Percentiles rank a stretch among this genome's conserved stretches.
Evolutionary conservation across 2,113 vertebrate species (phyloP).

Genomic region (Patagioenas fasciata): DNA sequence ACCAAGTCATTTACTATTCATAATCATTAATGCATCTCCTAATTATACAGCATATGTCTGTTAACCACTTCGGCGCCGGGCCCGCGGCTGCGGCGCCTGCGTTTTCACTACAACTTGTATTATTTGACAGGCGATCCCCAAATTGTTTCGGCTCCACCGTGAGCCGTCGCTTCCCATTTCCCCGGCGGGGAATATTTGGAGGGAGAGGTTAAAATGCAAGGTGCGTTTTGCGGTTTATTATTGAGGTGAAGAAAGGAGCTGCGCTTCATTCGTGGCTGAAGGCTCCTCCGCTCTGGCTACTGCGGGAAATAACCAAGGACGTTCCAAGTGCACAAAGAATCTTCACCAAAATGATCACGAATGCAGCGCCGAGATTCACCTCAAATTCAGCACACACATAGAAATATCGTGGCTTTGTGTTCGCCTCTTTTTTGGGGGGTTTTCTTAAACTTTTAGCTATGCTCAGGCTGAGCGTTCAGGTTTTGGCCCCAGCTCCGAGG

Average conservation of each 20-base stretch:
- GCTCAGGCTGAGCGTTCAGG: rapidly evolving
- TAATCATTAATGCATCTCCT: slow-evolving; percentile 87
- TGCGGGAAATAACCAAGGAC: neutral
- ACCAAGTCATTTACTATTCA: slow-evolving; percentile 81
- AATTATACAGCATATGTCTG: slow-evolving; percentile 86
- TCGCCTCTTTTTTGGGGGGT: neutral
- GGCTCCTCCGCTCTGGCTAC: neutral
- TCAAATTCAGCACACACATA: rapidly evolving
- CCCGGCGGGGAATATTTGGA: neutral
- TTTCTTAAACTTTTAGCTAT: neutral
- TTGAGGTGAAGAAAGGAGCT: neutral
- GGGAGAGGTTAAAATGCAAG: neutral
- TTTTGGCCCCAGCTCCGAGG: rapidly evolving
- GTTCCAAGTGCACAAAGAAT: neutral
- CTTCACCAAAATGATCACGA: neutral
- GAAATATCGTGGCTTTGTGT: rapidly evolving
- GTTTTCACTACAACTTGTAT: neutral
- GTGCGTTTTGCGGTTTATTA: neutral
- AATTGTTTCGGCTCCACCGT: neutral
- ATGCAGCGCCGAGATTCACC: neutral
- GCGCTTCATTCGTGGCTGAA: neutral
- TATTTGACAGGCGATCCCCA: neutral
- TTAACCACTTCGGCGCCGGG: slow-evolving; percentile 74
- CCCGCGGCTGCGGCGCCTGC: neutral
- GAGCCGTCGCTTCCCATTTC: neutral